These are phyloP conservation scores for Romanomermis culicivorax DNA, from an alignment of 2,888 invertebrate genomes.

Conservation along the genomic window DNA sequence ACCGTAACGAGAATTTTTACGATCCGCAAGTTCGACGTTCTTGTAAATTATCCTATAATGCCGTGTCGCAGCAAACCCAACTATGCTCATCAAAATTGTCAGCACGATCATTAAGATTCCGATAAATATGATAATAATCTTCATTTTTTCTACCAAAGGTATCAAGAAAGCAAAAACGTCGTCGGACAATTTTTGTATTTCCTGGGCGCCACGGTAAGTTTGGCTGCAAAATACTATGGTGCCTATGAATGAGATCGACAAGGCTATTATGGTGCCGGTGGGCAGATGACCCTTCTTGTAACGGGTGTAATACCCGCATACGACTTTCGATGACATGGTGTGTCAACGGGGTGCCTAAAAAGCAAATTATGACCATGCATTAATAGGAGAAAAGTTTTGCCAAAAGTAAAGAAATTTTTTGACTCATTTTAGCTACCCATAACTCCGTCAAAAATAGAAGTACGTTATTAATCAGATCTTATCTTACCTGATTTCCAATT, in stretches of 20 bases:
- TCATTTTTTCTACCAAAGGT: not conserved
- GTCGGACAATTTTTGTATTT: not conserved
- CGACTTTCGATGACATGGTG: no score
- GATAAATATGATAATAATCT: not conserved
- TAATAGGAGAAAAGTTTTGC: no score
- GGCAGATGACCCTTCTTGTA: no score
- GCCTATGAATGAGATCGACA: not conserved
- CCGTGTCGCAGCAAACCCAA: conserved; percentile 5
- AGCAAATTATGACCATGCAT: no score
- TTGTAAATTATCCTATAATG: not conserved
- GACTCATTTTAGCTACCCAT: no score
- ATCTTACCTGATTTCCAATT: no score
- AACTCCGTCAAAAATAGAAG: no score
- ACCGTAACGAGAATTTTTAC: not conserved
- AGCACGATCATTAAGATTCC: conserved; percentile 4
- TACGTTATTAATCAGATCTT: no score
- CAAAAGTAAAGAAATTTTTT: no score
- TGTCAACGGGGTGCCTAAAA: no score
- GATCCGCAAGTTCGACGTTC: no score
- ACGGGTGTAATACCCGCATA: no score
- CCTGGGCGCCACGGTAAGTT: not conserved
- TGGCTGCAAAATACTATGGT: conserved; percentile 3
- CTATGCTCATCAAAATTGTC: conserved; percentile 6
- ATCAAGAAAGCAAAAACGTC: not conserved
- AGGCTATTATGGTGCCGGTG: not conserved